Conservation (phyloP, 2,797 vertebrate species). For the Poeciliopsis gracilis region DNA sequence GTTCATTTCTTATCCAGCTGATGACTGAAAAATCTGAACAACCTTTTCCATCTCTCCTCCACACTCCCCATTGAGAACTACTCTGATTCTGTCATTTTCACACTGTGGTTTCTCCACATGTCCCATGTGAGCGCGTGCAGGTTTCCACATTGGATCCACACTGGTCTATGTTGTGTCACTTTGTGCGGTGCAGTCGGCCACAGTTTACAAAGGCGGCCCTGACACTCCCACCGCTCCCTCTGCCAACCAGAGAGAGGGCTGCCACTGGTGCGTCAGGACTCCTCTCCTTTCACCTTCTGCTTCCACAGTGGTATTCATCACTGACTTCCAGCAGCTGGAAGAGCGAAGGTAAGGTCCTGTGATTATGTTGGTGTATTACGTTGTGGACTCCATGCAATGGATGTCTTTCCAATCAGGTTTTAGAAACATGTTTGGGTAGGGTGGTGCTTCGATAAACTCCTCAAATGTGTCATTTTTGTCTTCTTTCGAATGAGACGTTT, state of each 20-base stretch:
- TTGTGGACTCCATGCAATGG: background rate
- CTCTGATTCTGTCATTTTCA: constrained; percentile 1
- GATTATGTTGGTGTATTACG: background rate
- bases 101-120: constrained; percentile 5
- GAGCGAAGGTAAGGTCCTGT: constrained; percentile 52
- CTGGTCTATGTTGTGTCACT: constrained; percentile 9
- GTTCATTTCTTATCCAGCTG: background rate
- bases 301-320: constrained; percentile 32
- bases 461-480: background rate
- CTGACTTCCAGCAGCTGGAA: constrained; percentile 16
- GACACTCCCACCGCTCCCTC: constrained; percentile 62
- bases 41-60: background rate
- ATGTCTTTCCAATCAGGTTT: background rate
- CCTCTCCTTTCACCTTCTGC: constrained; percentile 41
- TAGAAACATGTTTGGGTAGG: background rate
- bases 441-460: background rate
- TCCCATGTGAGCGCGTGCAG: background rate
- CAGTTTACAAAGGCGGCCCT: constrained; percentile 41
- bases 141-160: constrained; percentile 8
- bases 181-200: constrained; percentile 40
- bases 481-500: background rate
- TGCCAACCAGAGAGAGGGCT: constrained; percentile 58
- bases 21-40: background rate
- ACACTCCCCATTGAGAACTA: background rate
- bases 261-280: constrained; percentile 37